Evolutionary conservation across 2,113 vertebrate species (phyloP).

Genomic region (Aleadryas rufinucha): DNA sequence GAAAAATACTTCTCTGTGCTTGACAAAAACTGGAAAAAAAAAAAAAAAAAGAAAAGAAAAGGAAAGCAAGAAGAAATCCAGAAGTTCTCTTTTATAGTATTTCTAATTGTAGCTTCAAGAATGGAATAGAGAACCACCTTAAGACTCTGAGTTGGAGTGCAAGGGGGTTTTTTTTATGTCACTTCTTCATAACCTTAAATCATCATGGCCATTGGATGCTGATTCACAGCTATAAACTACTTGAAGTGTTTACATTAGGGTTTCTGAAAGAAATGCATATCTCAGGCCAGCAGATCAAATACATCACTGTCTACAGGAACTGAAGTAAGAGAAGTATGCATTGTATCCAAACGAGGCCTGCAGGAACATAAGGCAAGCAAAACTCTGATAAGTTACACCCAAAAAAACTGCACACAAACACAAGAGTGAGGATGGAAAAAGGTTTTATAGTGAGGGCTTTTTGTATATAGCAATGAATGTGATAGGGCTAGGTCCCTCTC

Average conservation of each 20-base stretch:
- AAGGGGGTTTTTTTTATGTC: not conserved
- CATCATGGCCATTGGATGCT: not conserved
- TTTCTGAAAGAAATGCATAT: slow-evolving; percentile 40
- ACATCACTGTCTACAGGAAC: slow-evolving; percentile 29
- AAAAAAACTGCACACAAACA: not conserved
- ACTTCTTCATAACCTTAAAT: slow-evolving; percentile 7
- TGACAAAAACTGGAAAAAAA: not conserved
- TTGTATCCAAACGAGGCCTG: not conserved
- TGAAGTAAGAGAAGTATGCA: not conserved
- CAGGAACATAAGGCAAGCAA: not conserved
- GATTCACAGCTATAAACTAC: slow-evolving; percentile 46
- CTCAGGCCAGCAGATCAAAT: slow-evolving; percentile 45
- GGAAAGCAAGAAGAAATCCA: not conserved
- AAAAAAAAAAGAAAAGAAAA: not conserved
- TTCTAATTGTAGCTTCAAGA: not conserved
- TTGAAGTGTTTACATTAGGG: slow-evolving; percentile 44
- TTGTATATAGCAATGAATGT: not conserved
- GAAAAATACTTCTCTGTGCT: slow-evolving; percentile 37
- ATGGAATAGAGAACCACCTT: not conserved
- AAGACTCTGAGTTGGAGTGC: not conserved
- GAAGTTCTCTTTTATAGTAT: not conserved
- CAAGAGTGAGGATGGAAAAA: not conserved
- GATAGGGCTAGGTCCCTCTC: not conserved
- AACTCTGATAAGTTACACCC: not conserved
- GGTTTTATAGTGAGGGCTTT: not conserved